Base-by-base conservation (phyloP, 2,888 invertebrate species). In the Eudiplozoon nipponicum region DNA sequence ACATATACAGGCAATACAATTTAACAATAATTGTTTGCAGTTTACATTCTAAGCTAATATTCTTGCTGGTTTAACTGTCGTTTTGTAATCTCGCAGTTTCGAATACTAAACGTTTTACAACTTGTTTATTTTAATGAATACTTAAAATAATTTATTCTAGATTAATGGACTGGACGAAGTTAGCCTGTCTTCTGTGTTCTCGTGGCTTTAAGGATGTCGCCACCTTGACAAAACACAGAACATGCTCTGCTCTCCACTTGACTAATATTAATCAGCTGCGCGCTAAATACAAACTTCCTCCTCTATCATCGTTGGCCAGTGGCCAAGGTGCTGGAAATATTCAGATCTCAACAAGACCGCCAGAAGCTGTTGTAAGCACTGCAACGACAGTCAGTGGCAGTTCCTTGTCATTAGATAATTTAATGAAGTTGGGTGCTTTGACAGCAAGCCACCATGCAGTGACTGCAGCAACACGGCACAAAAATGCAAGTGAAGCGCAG, bases 131-230 rank as follows among this genome's bases (percentile, higher is more conserved):
- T n/a, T n/a, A n/a, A n/a, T n/a, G n/a, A n/a, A n/a, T n/a, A n/a
- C n/a, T 26, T 26, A 26, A 26, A 9, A 9, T n/a, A 26, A 7
- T 34, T 34, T 4, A 4, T 37, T 37, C 44, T 18, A 55, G 58
- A 28, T 48, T 61, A 28, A 51, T 77, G 3, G 86, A 90, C 59
- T 77, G 74, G 68, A 45, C 45, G 19, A 84, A 78, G 56, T 60
- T 84, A 34, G 77, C 81, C 0, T 94, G 94, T 53, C 63, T 86
- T 18, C 63, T 94, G 9, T 94, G 94, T 56, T 86, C 86, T 57
- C 65, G 94, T 36, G 77, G 78, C 53, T 81, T 94, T 55, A 73
- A 75, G 1, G 76, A 73, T 15, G 67, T 69, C 36, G 90, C 90
- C 43, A 74, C 74, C 1, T 63, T 94, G 11, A 66, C 76, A 53